Evolutionary conservation across 2,888 invertebrate species (phyloP).

Genomic region (Campoplex nolae): DNA sequence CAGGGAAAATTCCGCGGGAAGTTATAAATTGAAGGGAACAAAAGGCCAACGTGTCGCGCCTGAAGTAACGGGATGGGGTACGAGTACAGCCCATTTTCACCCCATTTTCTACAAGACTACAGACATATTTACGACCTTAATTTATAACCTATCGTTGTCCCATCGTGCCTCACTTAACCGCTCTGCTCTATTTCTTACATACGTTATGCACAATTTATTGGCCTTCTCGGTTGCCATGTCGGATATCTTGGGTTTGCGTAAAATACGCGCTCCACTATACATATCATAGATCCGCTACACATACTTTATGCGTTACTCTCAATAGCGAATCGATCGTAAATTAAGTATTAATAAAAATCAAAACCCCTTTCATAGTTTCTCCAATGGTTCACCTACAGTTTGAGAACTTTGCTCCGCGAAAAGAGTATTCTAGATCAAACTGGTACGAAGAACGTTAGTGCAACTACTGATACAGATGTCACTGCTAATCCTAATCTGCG

Average conservation of each 20-base stretch:
- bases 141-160: constrained; percentile 78
- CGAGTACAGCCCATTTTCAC: constrained; percentile 81
- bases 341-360: neutral
- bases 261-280: neutral
- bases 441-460: too few species aligned
- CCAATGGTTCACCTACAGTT: neutral
- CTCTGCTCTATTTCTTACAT: constrained; percentile 37
- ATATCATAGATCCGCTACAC: neutral
- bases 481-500: too few species aligned
- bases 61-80: constrained; percentile 41
- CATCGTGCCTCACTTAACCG: constrained; percentile 66
- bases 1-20: constrained; percentile 57
- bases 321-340: constrained; percentile 2
- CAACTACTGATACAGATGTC: too few species aligned
- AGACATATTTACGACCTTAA: constrained; percentile 82
- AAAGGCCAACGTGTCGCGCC: constrained; percentile 65
- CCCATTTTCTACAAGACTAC: constrained; percentile 83
- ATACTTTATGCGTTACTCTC: neutral
- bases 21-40: constrained; percentile 67
- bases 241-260: neutral
- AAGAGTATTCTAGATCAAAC: too few species aligned
- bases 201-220: constrained; percentile 62
- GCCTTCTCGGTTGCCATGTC: neutral
- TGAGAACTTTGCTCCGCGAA: neutral
- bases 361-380: neutral